Base-by-base conservation (phyloP, 2,888 invertebrate species). In the Drosophila putrida region DNA sequence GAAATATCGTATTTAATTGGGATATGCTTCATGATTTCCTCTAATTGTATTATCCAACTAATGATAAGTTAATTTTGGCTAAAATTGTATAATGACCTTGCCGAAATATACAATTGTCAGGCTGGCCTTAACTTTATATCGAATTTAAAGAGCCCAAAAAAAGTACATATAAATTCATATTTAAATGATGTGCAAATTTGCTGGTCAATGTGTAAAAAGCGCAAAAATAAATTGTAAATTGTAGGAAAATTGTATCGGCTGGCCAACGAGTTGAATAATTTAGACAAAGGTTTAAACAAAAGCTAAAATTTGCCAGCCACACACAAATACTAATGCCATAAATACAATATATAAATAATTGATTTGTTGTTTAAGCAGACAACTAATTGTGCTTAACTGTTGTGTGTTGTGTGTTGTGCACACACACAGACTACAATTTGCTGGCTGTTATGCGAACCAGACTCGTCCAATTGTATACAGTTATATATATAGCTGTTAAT, bases 331-430 rank as follows among this genome's bases (percentile, higher is more conserved):
- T 6, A 27, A 68, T 67, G 59, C 55, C 68, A 57, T 62, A 71
- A 78, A 75, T 78, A 75, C 62, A 67, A 69, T 67, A 79, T 65
- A 79, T 69, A 58, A 68, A 80, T 87, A 85, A 85, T 87, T 85
- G 76, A 85, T 84, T 79, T 75, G 71, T 75, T 82, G 71, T 87
- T 78, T 57, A 67, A 73, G 73, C 74, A 62, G 68, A 73, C 61
- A 73, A 80, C 80, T 73, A 85, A 83, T 83, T 83, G 80, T 75
- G 66, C 51, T 69, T 58, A 72, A 68, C 69, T 72, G 38, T 63
- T 55, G 58, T 61, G 62, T 60, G 50, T 68, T 1, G 4, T 28
- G 28, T 39, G 47, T 33, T 20, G 33, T 47, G 38, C 47, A n/a
- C 49, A 49, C 49, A 49, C 33, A 20, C 20, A 35, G 49, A 25